Conservation (phyloP, 2,888 invertebrate species). For the Pseudeuparius sepicola region DNA sequence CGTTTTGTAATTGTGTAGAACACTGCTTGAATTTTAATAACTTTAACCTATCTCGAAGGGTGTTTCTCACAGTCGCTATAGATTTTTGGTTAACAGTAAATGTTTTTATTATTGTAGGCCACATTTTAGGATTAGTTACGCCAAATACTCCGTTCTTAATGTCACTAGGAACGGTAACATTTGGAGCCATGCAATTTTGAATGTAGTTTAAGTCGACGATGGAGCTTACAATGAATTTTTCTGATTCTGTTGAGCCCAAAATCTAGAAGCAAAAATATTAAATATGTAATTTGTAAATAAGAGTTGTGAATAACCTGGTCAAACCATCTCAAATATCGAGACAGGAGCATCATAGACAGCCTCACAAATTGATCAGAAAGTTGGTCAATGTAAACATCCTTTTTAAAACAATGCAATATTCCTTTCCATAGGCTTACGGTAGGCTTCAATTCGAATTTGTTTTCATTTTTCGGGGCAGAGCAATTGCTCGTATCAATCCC, state of each 20-base stretch:
- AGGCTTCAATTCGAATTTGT: slow-evolving; percentile 40
- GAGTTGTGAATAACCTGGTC: no score
- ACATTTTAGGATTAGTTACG: slow-evolving; percentile 27
- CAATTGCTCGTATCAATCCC: slow-evolving; percentile 23
- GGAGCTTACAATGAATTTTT: slow-evolving; percentile 30
- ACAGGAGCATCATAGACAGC: slow-evolving; percentile 70
- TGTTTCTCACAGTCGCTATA: slow-evolving; percentile 22
- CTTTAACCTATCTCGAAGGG: slow-evolving; percentile 28
- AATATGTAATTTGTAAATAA: no score
- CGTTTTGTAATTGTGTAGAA: slow-evolving; percentile 60
- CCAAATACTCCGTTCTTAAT: slow-evolving; percentile 28
- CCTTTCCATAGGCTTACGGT: slow-evolving; percentile 41
- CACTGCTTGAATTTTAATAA: slow-evolving; percentile 36
- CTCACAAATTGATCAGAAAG: slow-evolving; percentile 82
- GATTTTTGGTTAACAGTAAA: slow-evolving; percentile 26
- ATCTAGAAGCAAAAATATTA: no score
- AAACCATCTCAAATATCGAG: slow-evolving; percentile 74
- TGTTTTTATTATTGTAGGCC: slow-evolving; percentile 25
- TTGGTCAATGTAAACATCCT: slow-evolving; percentile 69
- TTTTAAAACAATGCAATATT: slow-evolving; percentile 55
- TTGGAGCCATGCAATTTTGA: slow-evolving; percentile 22
- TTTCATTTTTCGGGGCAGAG: slow-evolving; percentile 30
- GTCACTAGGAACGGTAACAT: slow-evolving; percentile 17
- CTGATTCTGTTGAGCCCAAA: slow-evolving; percentile 22
- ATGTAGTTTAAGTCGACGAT: slow-evolving; percentile 29